Evolutionary conservation across 2,113 vertebrate species (phyloP).

Genomic region (Polypterus senegalus): DNA sequence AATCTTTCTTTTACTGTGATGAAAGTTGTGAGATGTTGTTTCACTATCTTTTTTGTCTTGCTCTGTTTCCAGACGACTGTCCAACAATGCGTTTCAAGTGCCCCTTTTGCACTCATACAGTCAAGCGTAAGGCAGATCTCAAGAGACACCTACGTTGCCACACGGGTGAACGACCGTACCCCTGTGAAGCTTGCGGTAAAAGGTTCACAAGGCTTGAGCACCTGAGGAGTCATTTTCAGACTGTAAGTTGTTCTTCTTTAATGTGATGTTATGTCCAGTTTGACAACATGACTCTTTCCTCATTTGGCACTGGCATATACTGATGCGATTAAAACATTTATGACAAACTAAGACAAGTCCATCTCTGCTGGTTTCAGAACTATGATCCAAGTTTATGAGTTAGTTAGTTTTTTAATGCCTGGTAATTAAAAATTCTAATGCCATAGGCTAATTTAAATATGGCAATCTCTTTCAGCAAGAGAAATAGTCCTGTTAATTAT

Average conservation of each 20-base stretch:
- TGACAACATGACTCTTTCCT: neutral
- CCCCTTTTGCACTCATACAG: constrained; percentile 89
- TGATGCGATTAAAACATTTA: too few relatives aligned
- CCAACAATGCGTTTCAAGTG: constrained; percentile 89
- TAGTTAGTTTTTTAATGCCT: too few relatives aligned
- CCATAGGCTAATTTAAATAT: neutral
- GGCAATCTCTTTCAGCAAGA: neutral
- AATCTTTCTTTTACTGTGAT: too few relatives aligned
- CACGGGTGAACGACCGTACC: constrained; percentile 87
- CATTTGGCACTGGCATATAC: neutral
- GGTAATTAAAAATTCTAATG: too few relatives aligned
- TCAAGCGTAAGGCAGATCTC: constrained; percentile 91
- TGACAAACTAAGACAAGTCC: too few relatives aligned
- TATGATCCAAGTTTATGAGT: too few relatives aligned
- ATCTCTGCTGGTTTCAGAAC: too few relatives aligned
- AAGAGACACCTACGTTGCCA: constrained; percentile 94
- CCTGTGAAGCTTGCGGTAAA: constrained; percentile 89
- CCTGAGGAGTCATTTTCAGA: constrained; percentile 90
- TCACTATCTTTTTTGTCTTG: too few relatives aligned
- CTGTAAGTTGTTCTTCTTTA: constrained; percentile 46
- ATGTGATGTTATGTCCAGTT: neutral
- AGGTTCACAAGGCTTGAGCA: constrained; percentile 90
- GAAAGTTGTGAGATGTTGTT: too few relatives aligned
- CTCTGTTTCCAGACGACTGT: constrained; percentile 58
- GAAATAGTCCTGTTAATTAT: neutral